Base-by-base conservation (phyloP, 2,888 invertebrate species). In the Diachrysia chrysitis region DNA sequence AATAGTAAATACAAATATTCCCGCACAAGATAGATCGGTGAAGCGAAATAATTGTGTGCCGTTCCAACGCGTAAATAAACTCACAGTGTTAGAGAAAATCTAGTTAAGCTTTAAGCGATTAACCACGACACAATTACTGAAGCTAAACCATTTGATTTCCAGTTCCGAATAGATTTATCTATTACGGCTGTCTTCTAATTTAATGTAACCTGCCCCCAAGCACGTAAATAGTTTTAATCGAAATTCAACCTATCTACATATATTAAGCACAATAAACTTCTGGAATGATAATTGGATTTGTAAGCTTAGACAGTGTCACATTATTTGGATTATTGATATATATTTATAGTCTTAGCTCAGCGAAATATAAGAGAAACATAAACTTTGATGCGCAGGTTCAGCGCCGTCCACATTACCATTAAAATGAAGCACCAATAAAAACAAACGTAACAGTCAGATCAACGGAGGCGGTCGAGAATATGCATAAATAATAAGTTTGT, bases 401-500 rank as follows among this genome's bases (percentile, higher is more conserved):
- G 66, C 58, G 57, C 56, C 58, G 58, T 69, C 59, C 55, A 14
- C 63, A 63, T 21, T 54, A 54, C 54, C 42, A 75, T 77, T 71
- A 66, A 71, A 76, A 63, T 69, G 66, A 73, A 78, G 58, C 65
- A 53, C 65, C 68, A 29, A 73, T 78, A 83, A 76, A 79, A 71
- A 61, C 23, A 71, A 71, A 73, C 67, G 64, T 76, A 57, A 58
- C 53, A 55, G 68, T 5, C 66, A 62, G 69, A 62, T 63, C 71
- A 82, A 73, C 76, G 71, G 83, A 83, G 79, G 71, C 76, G 81
- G 81, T 73, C 69, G 78, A 74, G 68, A 56, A 51, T 70, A 73
- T 66, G 76, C 73, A 83, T 85, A 81, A 85, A 81, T 85, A 83
- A 82, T 85, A 76, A 80, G 77, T 76, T 80, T 70, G 71, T 75